Evolutionary conservation across 2,113 vertebrate genomes (phyloP).

Genomic region (Muntiacus reevesi): DNA sequence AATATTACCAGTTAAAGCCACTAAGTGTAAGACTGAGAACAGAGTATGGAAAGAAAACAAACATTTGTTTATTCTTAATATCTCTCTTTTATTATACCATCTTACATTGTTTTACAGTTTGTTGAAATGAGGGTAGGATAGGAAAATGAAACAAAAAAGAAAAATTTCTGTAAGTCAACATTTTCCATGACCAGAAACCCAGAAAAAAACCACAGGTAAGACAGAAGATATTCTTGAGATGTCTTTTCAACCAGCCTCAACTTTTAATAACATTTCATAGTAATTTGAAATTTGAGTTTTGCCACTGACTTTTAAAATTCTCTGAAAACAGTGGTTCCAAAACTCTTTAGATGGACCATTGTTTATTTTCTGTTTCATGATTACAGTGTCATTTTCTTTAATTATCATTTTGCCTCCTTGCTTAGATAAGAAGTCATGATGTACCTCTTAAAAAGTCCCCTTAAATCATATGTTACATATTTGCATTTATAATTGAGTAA

Average conservation of each 20-base stretch:
- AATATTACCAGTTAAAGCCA: neutral
- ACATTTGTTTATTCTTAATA: neutral
- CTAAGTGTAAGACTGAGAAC: neutral
- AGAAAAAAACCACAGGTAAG: neutral
- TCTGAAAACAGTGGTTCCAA: neutral
- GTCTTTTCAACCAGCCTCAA: neutral
- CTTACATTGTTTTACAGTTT: neutral
- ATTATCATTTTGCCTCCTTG: neutral
- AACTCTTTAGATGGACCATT: neutral
- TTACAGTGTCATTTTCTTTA: neutral
- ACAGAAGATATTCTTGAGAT: neutral
- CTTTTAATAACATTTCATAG: neutral
- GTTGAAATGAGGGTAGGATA: neutral
- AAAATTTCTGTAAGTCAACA: neutral
- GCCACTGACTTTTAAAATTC: neutral
- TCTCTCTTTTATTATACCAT: neutral
- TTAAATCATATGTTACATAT: neutral
- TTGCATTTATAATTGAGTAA: neutral
- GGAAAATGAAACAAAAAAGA: neutral
- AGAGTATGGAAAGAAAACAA: neutral
- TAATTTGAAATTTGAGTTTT: neutral
- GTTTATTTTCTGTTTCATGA: neutral
- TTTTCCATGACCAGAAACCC: neutral
- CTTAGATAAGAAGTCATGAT: neutral
- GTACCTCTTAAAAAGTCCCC: neutral